Evolutionary conservation across 1,140 invertebrate genomes (phyloP), one percentile per base, ranked within the genome.

Genomic region (Nephotettix cincticeps): DNA sequence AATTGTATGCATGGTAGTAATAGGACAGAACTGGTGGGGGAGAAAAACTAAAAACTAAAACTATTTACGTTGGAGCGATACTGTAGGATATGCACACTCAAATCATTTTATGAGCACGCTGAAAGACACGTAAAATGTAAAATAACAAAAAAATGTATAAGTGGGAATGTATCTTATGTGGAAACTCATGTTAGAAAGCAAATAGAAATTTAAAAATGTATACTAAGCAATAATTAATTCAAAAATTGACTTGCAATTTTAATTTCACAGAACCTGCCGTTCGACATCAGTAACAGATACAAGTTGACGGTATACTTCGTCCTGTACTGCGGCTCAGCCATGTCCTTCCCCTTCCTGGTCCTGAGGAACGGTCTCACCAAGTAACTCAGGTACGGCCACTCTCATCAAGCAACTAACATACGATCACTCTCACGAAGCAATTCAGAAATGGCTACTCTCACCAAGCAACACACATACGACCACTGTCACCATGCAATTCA

Each of bases 251-350:
- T n/a, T n/a, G n/a, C 47, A n/a, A 51, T 63, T 29, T 65, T 65
- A 21, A 32, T 65, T 65, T 29, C 23, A 0, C 63, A 70, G 28
- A 70, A 70, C 58, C 30, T 70, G 56, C 69, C 69, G n/a, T 70
- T 70, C 30, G 69, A 70, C 54, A 70, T 56, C 23, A 4, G 54
- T 1, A 70, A 70, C 58, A 61, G 14, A 1, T 43, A 17, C 54
- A 70, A 70, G 43, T 25, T 70, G 56, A 70, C 69, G 6, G 32
- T 30, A 1, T 63, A 64, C 69, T 64, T 65, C 29, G 32, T 36
- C 25, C 11, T 70, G 21, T 70, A 63, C 69, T 19, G 61, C 45
- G 29, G 27, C 0, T 40, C 69, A 1, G 69, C 51, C 11, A 36
- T 70, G 54, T 45, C 27, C 54, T 14, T 70, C 19, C 69, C 69